These are phyloP conservation scores for Proterorhinus semilunaris DNA, from an alignment of 2,113 vertebrate species.

Conservation along the genomic window DNA sequence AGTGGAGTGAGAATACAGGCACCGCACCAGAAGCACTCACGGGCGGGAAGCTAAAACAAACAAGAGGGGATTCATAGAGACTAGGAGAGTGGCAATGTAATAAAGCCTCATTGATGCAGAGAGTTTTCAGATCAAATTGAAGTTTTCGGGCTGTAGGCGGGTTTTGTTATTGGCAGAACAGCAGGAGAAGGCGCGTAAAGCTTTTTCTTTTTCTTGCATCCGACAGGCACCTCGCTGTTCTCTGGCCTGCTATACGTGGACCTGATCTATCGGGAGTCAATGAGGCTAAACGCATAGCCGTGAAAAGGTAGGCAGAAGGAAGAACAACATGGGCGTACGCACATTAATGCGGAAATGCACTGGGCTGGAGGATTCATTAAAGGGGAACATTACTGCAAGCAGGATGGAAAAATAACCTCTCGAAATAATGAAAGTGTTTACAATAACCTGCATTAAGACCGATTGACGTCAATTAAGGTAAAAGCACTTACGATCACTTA, in stretches of 20 bases:
- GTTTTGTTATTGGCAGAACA: constrained; percentile 59
- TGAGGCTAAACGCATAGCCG: constrained; percentile 31
- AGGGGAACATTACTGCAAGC: constrained; percentile 20
- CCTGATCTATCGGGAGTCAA: constrained; percentile 31
- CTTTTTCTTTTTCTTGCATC: constrained; percentile 55
- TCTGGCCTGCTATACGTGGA: constrained; percentile 23
- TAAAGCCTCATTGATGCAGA: constrained; percentile 56
- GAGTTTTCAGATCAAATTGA: constrained; percentile 71
- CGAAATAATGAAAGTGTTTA: constrained; percentile 48
- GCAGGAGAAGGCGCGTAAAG: constrained; percentile 44
- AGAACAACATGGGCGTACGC: neutral
- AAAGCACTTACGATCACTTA: constrained; percentile 72
- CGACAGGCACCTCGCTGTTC: constrained; percentile 54
- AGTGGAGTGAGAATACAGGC: constrained; percentile 15
- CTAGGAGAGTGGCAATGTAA: constrained; percentile 44
- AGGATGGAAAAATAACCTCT: constrained; percentile 30
- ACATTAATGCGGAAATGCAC: constrained; percentile 7
- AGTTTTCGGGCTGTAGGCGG: constrained; percentile 47
- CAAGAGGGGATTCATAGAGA: constrained; percentile 33
- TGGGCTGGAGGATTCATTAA: constrained; percentile 17
- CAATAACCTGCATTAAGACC: constrained; percentile 46
- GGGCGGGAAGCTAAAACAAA: constrained; percentile 37
- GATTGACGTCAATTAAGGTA: constrained; percentile 43
- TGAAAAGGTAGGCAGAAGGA: neutral
- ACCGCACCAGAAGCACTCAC: constrained; percentile 17